Percentiles rank a stretch among this genome's conserved stretches.
phyloP scores from a whole-genome alignment of 2,113 vertebrate genomes.

The Nyctereutes procyonoides region DNA sequence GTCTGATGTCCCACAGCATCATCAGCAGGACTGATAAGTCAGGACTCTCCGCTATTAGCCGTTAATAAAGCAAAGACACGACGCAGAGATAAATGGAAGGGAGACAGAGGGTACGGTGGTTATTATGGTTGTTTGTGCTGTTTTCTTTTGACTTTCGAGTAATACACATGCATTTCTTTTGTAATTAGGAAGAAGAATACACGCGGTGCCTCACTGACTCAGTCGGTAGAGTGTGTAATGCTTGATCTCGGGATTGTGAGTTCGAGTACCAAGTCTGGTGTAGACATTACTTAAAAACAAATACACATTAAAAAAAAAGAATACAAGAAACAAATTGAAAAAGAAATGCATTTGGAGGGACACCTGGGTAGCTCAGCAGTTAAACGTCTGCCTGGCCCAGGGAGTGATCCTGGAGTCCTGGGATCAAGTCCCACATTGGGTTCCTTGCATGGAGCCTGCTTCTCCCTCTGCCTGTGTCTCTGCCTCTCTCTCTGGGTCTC shows the following conservation, averaged over 20 bases:
- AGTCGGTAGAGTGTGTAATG: not conserved
- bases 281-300: not conserved
- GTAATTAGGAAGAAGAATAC: not conserved
- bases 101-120: not conserved
- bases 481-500: not conserved
- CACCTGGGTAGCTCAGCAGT: not conserved
- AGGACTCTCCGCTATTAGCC: no score
- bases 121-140: not conserved
- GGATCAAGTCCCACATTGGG: no score
- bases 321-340: not conserved
- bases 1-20: not conserved
- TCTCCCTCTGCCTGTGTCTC: not conserved
- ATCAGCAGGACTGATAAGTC: not conserved
- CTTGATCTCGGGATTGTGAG: not conserved
- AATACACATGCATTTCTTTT: not conserved
- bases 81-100: not conserved
- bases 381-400: not conserved
- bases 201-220: not conserved
- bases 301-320: not conserved
- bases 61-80: not conserved
- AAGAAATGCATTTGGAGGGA: not conserved
- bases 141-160: not conserved
- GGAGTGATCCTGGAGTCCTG: accelerated
- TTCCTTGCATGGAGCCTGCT: not conserved
- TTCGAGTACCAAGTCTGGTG: not conserved